A percentile compares a stretch with the other conserved stretches of the same genome.
These are phyloP conservation scores for Leistus spinibarbis DNA, from an alignment of 2,888 invertebrate genomes.

Conservation along the genomic window DNA sequence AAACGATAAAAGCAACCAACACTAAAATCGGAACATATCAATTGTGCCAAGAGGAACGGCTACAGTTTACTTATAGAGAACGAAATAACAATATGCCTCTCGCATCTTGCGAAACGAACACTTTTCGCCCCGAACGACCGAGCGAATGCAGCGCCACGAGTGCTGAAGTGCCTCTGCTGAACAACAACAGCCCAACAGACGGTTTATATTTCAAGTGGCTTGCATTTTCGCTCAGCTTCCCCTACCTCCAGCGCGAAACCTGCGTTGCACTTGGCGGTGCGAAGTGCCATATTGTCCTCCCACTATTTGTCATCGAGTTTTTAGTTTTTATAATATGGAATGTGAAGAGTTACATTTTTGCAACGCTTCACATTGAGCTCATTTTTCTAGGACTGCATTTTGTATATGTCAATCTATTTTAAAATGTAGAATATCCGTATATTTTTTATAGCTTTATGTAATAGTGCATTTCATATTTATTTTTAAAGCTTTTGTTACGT, in stretches of 20 bases:
- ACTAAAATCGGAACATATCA: background rate
- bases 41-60: background rate
- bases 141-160: background rate
- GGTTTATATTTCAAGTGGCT: constrained; percentile 10
- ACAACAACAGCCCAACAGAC: background rate
- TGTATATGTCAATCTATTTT: no score
- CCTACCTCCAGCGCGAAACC: background rate
- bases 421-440: no score
- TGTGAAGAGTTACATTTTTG: background rate
- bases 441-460: no score
- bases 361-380: no score
- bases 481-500: no score
- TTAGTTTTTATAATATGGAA: background rate
- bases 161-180: background rate
- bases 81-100: background rate
- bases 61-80: background rate
- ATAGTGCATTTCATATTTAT: no score
- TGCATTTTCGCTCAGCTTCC: background rate
- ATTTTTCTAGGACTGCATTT: no score
- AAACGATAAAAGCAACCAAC: background rate
- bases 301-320: no score
- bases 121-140: no score
- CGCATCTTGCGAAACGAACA: background rate
- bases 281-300: background rate
- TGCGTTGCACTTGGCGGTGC: background rate